Percentiles rank a stretch among this genome's conserved stretches.
Evolutionary conservation across 2,888 invertebrate species (phyloP).

Genomic region (Caenorhabditis becei): DNA sequence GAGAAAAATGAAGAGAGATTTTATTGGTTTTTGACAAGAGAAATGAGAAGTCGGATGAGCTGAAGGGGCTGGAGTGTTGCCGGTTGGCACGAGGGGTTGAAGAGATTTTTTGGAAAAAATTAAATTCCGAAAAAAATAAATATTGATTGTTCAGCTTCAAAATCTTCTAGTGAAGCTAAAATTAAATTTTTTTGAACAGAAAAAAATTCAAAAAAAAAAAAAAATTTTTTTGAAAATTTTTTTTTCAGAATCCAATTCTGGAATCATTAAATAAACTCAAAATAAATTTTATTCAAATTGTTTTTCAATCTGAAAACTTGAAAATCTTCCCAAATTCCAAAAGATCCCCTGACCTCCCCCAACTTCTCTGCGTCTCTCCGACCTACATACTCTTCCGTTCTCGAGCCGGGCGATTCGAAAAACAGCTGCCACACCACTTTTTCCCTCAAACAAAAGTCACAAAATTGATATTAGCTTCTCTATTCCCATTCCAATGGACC

Average conservation of each 20-base stretch:
- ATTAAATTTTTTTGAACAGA: no score
- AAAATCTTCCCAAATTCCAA: background rate
- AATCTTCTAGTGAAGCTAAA: no score
- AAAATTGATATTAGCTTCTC: slow-evolving; percentile 2
- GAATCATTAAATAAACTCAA: no score
- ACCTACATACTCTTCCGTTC: slow-evolving; percentile 11
- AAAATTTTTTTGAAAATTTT: no score
- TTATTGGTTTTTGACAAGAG: slow-evolving; percentile 63
- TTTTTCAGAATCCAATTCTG: no score
- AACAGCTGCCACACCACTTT: slow-evolving; percentile 32
- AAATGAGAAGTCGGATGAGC: slow-evolving; percentile 27
- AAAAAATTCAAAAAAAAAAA: no score
- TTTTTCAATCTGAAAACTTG: background rate
- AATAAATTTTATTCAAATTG: no score
- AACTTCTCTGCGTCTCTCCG: slow-evolving; percentile 5
- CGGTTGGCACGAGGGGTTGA: slow-evolving; percentile 10
- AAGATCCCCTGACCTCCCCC: slow-evolving; percentile 3
- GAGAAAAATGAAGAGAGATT: slow-evolving; percentile 29
- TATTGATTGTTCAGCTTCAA: no score
- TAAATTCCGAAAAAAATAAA: no score
- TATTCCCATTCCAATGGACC: background rate
- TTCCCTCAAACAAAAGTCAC: slow-evolving; percentile 11
- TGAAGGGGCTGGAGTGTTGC: background rate
- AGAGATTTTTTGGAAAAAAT: no score
- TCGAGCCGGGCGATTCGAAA: slow-evolving; percentile 20